Base-by-base conservation (phyloP, 2,888 invertebrate species). In the Euproctis similis region DNA sequence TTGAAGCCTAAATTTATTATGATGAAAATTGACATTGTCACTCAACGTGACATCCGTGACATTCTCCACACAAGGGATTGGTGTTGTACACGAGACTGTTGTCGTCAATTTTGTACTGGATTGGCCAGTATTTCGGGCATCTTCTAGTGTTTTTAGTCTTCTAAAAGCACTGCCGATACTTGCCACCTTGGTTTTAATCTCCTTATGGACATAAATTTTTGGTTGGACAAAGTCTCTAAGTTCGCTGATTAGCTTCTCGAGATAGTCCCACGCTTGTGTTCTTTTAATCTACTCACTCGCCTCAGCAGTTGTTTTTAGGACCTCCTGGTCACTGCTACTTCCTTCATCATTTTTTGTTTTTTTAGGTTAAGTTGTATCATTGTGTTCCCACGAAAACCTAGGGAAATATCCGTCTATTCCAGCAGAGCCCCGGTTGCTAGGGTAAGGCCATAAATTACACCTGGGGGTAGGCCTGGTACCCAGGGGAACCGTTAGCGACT, bases 381-480 rank as follows among this genome's bases (percentile, higher is more conserved):
- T 19, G 3, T 19, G 8, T 19, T 19, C 19, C 19, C 19, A 19
- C 19, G 19, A 19, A 8, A 6, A 19, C 6, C 19, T 19, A 19
- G 19, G n/a, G 19, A 19, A 19, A 19, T 19, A 7, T 19, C 19
- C 19, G 19, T 19, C 19, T n/a, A 19, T n/a, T n/a, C n/a, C n/a
- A n/a, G n/a, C n/a, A n/a, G n/a, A n/a, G n/a, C n/a, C n/a, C n/a
- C n/a, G n/a, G 4, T 14, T 6, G n/a, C n/a, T 14, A n/a, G n/a
- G n/a, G n/a, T n/a, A n/a, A n/a, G n/a, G n/a, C n/a, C n/a, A n/a
- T n/a, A n/a, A 14, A 6, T 4, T 14, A 14, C 14, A 14, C 14
- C 14, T 14, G 14, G 14, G 14, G 3, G 3, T 3, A 6, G 6
- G 4, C 14, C 14, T 3, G 14, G 3, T 3, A 3, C 14, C 14